Base-by-base conservation (phyloP, 1,140 invertebrate genomes). In the Akabosia matsudoensis region DNA sequence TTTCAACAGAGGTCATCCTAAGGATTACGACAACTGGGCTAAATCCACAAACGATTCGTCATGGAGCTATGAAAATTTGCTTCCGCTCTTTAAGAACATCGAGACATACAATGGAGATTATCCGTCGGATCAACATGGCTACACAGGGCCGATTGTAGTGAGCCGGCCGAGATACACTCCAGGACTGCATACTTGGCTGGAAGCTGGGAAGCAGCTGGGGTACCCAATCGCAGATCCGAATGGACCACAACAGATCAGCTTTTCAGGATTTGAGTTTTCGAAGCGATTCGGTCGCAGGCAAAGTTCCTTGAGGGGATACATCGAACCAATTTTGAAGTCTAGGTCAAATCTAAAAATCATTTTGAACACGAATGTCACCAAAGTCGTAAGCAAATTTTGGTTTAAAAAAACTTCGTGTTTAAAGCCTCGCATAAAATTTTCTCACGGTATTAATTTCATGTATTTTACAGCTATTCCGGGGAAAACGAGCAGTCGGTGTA, bases 61-160 rank as follows among this genome's bases (percentile, higher is more conserved):
- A 10, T 67, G 61, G 61, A 80, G 13, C 85, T 88, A 31, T 7
- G 3, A 2, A 24, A 30, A 91, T 91, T 0, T 97, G 96, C 80
- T 67, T 2, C 2, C 2, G n/a, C 31, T 30, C 31, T 97, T 97
- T 82, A 90, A 90, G 79, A 96, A 95, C 82, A 92, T 91, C 0
- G 87, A 95, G 84, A 92, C 94, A 52, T 75, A 75, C 34, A 30
- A 30, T 16, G 74, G 74, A 33, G 24, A 75, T 7, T 75, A 45
- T 75, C 24, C 74, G 16, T 37, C 56, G 7, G 74, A 70, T 30
- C 74, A 76, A 51, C 70, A 73, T 28, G 75, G 75, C 1, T 31
- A 24, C 16, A 54, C 22, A 4, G 75, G 75, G 24, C 75, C 75
- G 22, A 28, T 76, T 56, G 16, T 22, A 13, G 26, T 76, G 3